Base-by-base conservation (phyloP, 1,140 invertebrate species). In the Atta cephalotes region DNA sequence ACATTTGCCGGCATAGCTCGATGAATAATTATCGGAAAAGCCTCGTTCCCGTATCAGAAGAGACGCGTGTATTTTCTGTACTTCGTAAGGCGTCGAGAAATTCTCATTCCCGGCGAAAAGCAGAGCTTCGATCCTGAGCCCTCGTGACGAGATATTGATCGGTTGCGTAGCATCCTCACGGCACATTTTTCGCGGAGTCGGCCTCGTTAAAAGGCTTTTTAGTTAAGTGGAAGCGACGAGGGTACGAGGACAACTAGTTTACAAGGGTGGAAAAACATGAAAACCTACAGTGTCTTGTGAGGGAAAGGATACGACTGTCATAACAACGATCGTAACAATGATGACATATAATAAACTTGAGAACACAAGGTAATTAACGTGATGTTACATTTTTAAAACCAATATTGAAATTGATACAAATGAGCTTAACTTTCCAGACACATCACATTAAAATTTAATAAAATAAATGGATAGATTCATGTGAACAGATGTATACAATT, bases 171-270 rank as follows among this genome's bases (percentile, higher is more conserved):
- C 72, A 82, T 70, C 72, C 74, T 89, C 70, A 70, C 72, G 74
- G 85, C 71, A 86, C 31, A 87, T 90, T 90, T 89, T 88, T 86
- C 87, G 81, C 53, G 45, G 18, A 51, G 68, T 49, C 78, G 77
- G 58, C 84, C 87, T 92, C 91, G 89, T 92, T 93, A 88, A 92
- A 93, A 93, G 89, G 91, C 91, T 93, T 93, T 93, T 92, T 92
- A 92, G 88, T 91, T 91, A 92, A 93, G 89, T 92, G 88, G 77
- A 87, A 89, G 81, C 74, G 78, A 85, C 63, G 56, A 84, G 56
- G 53, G 60, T 84, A 79, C 76, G 21, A 87, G 70, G 39, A 60
- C 71, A 56, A 53, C 51, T 51, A 71, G 35, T 35, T 14, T 39
- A 51, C 25, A n/a, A 9, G 56, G 12, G 14, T 35, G n/a, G 31